Percentiles rank a stretch among this genome's conserved stretches.
Evolutionary conservation across 1,140 invertebrate species (phyloP).

Genomic region (Caenorhabditis briggsae): DNA sequence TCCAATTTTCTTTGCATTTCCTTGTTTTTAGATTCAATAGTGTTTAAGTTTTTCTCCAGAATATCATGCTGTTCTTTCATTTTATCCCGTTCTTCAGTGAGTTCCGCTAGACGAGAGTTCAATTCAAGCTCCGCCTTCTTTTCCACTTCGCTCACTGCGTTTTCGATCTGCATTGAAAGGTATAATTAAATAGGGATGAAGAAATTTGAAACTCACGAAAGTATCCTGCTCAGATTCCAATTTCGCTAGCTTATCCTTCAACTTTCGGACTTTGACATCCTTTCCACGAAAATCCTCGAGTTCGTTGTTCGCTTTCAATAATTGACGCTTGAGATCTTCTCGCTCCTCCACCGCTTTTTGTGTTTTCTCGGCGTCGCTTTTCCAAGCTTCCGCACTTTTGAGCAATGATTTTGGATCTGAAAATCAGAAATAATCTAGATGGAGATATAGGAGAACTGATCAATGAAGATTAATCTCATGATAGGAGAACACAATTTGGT

Average conservation of each 20-base stretch:
- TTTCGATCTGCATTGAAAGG: slow-evolving; percentile 19
- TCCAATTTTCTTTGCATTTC: slow-evolving; percentile 42
- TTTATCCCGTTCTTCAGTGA: slow-evolving; percentile 2
- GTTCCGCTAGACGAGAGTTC: not conserved
- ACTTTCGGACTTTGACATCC: slow-evolving; percentile 64
- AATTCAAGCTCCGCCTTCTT: slow-evolving; percentile 26
- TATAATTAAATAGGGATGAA: not conserved
- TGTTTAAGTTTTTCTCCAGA: slow-evolving; percentile 46
- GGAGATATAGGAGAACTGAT: too few relatives aligned
- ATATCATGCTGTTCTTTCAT: slow-evolving; percentile 57
- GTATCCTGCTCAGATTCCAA: slow-evolving; percentile 58
- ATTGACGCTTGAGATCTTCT: slow-evolving; percentile 11
- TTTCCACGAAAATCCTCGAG: slow-evolving; percentile 56
- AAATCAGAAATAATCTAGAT: not conserved
- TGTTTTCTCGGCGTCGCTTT: slow-evolving; percentile 49
- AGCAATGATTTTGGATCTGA: slow-evolving; percentile 39
- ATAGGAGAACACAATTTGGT: too few relatives aligned
- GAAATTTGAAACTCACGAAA: slow-evolving; percentile 5
- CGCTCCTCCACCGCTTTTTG: slow-evolving; percentile 59
- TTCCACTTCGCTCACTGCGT: slow-evolving; percentile 28
- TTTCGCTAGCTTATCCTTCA: slow-evolving; percentile 59
- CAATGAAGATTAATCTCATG: too few relatives aligned
- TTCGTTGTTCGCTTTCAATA: slow-evolving; percentile 47
- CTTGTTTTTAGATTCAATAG: slow-evolving; percentile 38
- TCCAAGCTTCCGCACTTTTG: slow-evolving; percentile 6